Percentiles rank a stretch among this genome's conserved stretches.
Evolutionary conservation across 2,888 invertebrate species (phyloP).

Genomic region (Cataglyphis altisquamis): DNA sequence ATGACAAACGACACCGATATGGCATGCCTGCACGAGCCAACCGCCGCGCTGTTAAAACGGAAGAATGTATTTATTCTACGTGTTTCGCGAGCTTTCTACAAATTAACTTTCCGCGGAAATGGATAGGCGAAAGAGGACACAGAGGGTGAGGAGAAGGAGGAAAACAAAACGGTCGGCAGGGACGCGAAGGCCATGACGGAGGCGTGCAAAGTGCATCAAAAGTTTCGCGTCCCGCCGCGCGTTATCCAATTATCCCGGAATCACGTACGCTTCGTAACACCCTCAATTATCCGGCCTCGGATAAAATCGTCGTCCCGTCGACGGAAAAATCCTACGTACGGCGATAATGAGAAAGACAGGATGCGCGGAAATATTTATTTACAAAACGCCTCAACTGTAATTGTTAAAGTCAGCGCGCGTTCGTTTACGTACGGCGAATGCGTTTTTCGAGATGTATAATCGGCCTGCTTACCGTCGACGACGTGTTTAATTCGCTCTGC

Average conservation of each 20-base stretch:
- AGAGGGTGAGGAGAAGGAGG: neutral
- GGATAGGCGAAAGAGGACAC: constrained; percentile 56
- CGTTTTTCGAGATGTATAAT: constrained; percentile 1
- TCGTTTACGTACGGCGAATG: neutral
- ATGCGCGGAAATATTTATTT: constrained; percentile 31
- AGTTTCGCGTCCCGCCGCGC: constrained; percentile 59
- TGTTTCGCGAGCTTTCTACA: constrained; percentile 79
- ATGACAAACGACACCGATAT: constrained; percentile 82
- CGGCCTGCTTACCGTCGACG: neutral
- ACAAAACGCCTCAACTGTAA: neutral
- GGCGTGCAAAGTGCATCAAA: constrained; percentile 57
- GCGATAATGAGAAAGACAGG: constrained; percentile 2
- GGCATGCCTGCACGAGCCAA: constrained; percentile 65
- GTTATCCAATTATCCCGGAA: constrained; percentile 70
- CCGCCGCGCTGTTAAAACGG: constrained; percentile 74
- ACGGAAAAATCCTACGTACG: neutral
- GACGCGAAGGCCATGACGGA: neutral
- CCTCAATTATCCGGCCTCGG: constrained; percentile 66
- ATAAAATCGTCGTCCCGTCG: constrained; percentile 13
- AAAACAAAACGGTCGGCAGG: neutral
- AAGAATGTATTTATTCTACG: constrained; percentile 81
- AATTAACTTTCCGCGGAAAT: constrained; percentile 81
- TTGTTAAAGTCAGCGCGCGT: neutral
- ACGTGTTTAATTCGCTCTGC: neutral
- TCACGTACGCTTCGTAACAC: constrained; percentile 69